Evolutionary conservation across 2,888 invertebrate genomes (phyloP).

Genomic region (Agrochola circellaris): DNA sequence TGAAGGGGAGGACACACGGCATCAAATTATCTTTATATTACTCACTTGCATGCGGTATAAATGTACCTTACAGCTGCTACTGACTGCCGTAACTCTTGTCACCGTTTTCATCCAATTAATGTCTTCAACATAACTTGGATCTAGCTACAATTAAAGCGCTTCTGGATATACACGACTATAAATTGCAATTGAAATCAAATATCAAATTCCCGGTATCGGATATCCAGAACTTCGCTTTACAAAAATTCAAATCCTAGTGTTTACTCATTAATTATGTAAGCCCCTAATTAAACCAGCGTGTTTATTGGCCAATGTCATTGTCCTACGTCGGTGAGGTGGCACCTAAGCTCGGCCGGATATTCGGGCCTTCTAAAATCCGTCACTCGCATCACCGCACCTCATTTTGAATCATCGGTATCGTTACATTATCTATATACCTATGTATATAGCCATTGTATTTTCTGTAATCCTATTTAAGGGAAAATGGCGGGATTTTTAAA

Average conservation of each 20-base stretch:
- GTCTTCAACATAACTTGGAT: neutral
- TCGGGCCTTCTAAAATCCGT: slow-evolving; percentile 58
- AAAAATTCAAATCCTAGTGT: slow-evolving; percentile 12
- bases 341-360: slow-evolving; percentile 53
- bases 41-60: neutral
- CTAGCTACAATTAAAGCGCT: neutral
- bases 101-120: slow-evolving; percentile 16
- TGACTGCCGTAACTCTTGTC: neutral
- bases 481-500: slow-evolving; percentile 56
- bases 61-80: neutral
- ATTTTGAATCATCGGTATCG: slow-evolving; percentile 60
- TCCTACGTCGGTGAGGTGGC: slow-evolving; percentile 39
- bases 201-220: neutral
- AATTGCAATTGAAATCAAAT: slow-evolving; percentile 14
- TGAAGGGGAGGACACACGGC: neutral
- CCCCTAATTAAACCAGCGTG: slow-evolving; percentile 40
- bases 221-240: neutral
- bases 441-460: slow-evolving; percentile 53
- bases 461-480: slow-evolving; percentile 62
- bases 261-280: slow-evolving; percentile 33
- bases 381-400: slow-evolving; percentile 59
- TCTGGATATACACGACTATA: neutral
- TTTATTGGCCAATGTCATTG: slow-evolving; percentile 56
- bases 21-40: neutral
- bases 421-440: slow-evolving; percentile 46